Conservation (phyloP, 2,797 vertebrate genomes). For the Sebastes dallii region DNA sequence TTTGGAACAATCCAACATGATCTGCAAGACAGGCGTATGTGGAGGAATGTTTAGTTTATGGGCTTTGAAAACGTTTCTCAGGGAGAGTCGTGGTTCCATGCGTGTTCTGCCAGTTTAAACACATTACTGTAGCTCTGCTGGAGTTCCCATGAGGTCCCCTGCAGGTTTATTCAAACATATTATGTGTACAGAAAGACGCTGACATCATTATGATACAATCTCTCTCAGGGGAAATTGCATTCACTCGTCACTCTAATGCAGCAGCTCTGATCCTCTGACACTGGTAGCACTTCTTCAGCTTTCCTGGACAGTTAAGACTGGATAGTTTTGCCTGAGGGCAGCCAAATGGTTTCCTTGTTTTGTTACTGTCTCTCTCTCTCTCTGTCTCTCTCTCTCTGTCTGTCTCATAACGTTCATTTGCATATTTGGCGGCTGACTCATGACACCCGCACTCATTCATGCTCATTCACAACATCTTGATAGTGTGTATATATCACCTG, state of each 20-base stretch:
- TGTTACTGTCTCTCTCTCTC: not conserved
- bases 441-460: slow-evolving; percentile 57
- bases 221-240: slow-evolving; percentile 73
- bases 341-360: slow-evolving; percentile 72
- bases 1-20: slow-evolving; percentile 52
- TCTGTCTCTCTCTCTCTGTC: not conserved
- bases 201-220: slow-evolving; percentile 70
- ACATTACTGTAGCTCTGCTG: slow-evolving; percentile 67
- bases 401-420: slow-evolving; percentile 50
- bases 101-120: slow-evolving; percentile 77
- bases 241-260: slow-evolving; percentile 70
- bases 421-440: slow-evolving; percentile 65
- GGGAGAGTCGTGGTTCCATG: slow-evolving; percentile 31
- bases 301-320: slow-evolving; percentile 60
- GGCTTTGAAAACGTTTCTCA: slow-evolving; percentile 53
- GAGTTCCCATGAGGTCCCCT: slow-evolving; percentile 56
- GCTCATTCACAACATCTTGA: slow-evolving; percentile 61
- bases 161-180: slow-evolving; percentile 64
- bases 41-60: slow-evolving; percentile 58
- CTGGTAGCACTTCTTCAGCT: slow-evolving; percentile 61
- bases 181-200: slow-evolving; percentile 59
- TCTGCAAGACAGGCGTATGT: slow-evolving; percentile 35
- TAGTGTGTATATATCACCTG: slow-evolving; percentile 58
- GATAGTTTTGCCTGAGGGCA: slow-evolving; percentile 54
- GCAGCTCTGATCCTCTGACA: slow-evolving; percentile 70